A percentile compares a stretch with the other conserved stretches of the same genome.
These are phyloP conservation scores for Rissa tridactyla DNA, from an alignment of 2,113 vertebrate species.

Conservation along the genomic window DNA sequence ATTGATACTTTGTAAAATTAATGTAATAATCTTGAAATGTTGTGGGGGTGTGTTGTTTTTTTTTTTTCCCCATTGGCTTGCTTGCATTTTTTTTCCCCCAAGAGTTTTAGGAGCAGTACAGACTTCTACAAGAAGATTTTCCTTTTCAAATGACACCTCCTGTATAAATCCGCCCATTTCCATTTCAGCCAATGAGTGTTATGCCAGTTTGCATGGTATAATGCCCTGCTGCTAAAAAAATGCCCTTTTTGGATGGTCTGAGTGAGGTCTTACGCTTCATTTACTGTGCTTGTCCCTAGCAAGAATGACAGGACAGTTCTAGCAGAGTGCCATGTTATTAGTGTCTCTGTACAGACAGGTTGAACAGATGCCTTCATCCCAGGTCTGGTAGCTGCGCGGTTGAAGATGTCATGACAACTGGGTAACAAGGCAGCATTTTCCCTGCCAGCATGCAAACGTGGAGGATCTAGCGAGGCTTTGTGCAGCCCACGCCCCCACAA, in stretches of 20 bases:
- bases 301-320: neutral
- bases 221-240: neutral
- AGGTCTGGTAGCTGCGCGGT: neutral
- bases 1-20: constrained; percentile 22
- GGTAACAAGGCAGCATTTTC: neutral
- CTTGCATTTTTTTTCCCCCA: neutral
- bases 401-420: neutral
- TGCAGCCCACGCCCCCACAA: neutral
- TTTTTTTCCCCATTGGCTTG: neutral
- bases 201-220: neutral
- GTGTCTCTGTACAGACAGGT: neutral
- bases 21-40: constrained; percentile 9
- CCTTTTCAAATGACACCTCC: neutral
- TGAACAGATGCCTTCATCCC: neutral
- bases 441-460: neutral
- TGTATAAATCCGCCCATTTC: neutral
- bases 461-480: neutral
- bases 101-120: neutral
- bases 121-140: neutral
- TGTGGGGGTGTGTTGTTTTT: neutral
- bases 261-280: neutral
- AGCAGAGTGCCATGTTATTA: neutral
- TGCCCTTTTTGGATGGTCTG: neutral
- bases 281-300: neutral
- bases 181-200: neutral